Base-by-base conservation (phyloP, 2,888 invertebrate species). In the Diaphora mendica region DNA sequence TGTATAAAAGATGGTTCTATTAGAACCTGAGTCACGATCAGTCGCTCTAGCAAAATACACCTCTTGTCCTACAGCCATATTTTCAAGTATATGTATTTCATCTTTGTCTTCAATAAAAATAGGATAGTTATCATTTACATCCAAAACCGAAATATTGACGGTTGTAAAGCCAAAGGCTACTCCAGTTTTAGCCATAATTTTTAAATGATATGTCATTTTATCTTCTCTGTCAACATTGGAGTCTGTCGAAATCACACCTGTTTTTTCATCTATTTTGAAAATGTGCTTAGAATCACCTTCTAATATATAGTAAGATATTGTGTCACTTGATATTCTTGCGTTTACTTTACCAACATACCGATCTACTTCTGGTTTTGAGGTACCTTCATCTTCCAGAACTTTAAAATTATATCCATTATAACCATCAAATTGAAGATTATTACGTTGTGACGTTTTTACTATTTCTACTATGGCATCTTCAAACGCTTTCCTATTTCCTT, bases 81-180 rank as follows among this genome's bases (percentile, higher is more conserved):
- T 98, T 95, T 99, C 99, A 26, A 97, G 96, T 75, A 99, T 96
- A 78, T 96, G 96, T 67, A 98, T 97, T 91, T 98, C 97, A 88
- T 98, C 98, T 86, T 97, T 97, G 79, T 97, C 98, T 86, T 97
- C 97, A 35, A 97, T 96, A 91, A 99, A 99, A 78, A 96, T 96
- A 7, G 99, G 99, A 73, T 97, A 97, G 91, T 99, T 99, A 91
- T 99, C 99, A 92, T 99, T 99, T 8, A 98, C 96, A 93, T 99
- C 99, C 64, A 97, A 92, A 9, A 99, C 96, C 2, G 97, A 97
- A 81, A 99, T 97, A 87, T 98, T 98, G 0, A 98, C 99, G 51
- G 95, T 96, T 11, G 97, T 97, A 86, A 97, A 97, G 9, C 98
- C 98, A 90, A 97, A 98, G 1, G 97, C 96, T 44, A 97, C 96